Conservation (phyloP, 2,888 invertebrate genomes). For the Ecliptopera silaceata region DNA sequence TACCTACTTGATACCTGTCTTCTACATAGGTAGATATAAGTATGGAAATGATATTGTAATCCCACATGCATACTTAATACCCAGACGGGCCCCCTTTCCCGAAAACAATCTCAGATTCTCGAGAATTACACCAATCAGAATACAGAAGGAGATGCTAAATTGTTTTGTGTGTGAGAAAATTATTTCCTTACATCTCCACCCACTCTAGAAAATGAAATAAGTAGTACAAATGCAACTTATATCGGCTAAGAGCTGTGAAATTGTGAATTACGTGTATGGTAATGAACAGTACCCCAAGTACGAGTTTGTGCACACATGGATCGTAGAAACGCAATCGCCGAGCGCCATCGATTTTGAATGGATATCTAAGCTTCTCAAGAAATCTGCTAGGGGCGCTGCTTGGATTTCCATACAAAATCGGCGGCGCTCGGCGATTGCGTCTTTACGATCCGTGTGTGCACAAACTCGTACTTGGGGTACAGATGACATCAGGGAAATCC, state of each 20-base stretch:
- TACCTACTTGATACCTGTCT: neutral
- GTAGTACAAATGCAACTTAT: conserved; percentile 7
- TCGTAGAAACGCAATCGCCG: no score
- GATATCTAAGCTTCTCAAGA: no score
- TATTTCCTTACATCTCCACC: conserved; percentile 12
- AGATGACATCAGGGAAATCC: no score
- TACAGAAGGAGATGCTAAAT: conserved; percentile 29
- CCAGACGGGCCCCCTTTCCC: conserved; percentile 22
- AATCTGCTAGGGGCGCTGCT: no score
- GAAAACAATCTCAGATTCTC: conserved; percentile 20
- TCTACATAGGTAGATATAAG: neutral
- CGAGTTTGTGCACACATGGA: no score
- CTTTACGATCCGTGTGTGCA: no score
- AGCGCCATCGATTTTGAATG: no score
- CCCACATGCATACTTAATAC: conserved; percentile 40
- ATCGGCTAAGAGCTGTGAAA: neutral
- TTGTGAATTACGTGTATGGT: neutral
- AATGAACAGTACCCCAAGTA: neutral
- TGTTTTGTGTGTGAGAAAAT: conserved; percentile 20
- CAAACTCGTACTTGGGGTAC: no score
- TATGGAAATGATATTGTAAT: conserved; percentile 24
- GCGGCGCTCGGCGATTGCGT: no score
- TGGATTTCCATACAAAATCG: no score
- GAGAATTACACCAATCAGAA: conserved; percentile 32
- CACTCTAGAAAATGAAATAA: conserved; percentile 14